Conservation (phyloP, 2,888 invertebrate species). For the Leptopilina syphax region DNA sequence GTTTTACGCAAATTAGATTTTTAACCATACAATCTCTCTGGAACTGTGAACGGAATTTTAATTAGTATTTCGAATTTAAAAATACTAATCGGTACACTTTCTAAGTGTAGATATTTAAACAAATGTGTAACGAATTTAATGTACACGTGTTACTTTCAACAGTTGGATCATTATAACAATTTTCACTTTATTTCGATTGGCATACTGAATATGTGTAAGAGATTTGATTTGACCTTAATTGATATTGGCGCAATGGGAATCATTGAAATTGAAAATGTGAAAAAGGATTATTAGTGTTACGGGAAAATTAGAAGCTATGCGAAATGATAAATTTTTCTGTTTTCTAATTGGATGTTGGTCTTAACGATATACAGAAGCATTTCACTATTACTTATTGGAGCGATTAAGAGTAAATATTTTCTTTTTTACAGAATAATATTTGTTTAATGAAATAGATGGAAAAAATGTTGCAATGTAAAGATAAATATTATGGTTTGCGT, state of each 20-base stretch:
- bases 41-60: neutral
- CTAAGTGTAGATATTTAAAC: neutral
- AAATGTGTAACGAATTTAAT: constrained; percentile 18
- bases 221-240: constrained; percentile 17
- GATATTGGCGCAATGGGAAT: neutral
- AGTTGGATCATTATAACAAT: neutral
- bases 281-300: too few relatives aligned
- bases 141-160: neutral
- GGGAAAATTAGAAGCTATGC: too few relatives aligned
- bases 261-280: neutral
- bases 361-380: too few relatives aligned
- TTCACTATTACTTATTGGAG: too few relatives aligned
- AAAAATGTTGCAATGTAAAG: too few relatives aligned
- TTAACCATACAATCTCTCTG: neutral
- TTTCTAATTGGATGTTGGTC: too few relatives aligned
- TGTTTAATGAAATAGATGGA: too few relatives aligned
- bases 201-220: constrained; percentile 1
- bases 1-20: constrained; percentile 2
- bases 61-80: neutral
- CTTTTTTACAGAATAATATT: too few relatives aligned
- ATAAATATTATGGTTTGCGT: too few relatives aligned
- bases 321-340: too few relatives aligned
- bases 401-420: too few relatives aligned
- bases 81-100: constrained; percentile 5
- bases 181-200: neutral